phyloP scores from a whole-genome alignment of 2,113 vertebrate species.

The Mormyrus lacerda region DNA sequence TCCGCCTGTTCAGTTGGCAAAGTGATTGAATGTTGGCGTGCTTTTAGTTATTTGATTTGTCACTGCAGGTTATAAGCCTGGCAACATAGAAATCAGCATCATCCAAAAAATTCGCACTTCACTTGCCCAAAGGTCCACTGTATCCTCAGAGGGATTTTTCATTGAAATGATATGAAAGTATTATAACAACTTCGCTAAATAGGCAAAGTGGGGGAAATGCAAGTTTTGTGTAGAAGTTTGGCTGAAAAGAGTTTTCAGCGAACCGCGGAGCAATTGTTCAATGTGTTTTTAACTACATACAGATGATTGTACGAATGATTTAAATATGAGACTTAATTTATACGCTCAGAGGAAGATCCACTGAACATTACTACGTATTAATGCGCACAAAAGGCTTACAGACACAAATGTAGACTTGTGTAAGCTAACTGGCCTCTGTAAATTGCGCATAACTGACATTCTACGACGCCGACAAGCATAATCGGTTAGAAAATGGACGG shows the following conservation, averaged over 20 bases:
- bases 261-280: background rate
- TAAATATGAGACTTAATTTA: background rate
- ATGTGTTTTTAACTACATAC: background rate
- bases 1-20: background rate
- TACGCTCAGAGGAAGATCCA: background rate
- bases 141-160: background rate
- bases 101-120: background rate
- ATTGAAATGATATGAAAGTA: background rate
- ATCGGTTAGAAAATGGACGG: background rate
- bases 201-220: background rate
- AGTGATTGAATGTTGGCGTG: background rate
- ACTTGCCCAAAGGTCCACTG: background rate
- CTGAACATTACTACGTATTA: background rate
- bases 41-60: background rate
- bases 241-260: background rate
- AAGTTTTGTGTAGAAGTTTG: background rate
- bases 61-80: background rate
- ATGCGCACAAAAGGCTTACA: background rate
- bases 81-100: background rate
- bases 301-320: background rate
- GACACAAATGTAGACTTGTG: background rate
- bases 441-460: background rate
- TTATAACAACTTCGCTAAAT: background rate
- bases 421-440: background rate
- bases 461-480: background rate